A percentile compares a stretch with the other conserved stretches of the same genome.
Conservation (phyloP, 2,888 invertebrate genomes). For the Zygothrica quintamaculata region DNA sequence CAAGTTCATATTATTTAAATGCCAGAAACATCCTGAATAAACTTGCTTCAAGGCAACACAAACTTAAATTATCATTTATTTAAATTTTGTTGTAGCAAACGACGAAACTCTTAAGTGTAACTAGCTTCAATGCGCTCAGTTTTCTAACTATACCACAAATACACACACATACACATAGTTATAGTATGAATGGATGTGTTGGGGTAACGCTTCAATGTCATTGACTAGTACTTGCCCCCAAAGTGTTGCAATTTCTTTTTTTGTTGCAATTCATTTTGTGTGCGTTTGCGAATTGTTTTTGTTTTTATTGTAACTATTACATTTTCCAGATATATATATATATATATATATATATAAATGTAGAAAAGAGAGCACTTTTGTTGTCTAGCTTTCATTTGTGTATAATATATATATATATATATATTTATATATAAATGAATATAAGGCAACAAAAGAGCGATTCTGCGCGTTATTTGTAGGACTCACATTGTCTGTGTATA, state of each 20-base stretch:
- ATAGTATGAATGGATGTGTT: too few relatives aligned
- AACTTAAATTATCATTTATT: conserved; percentile 64
- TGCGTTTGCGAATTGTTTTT: conserved; percentile 21
- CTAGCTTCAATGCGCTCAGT: conserved; percentile 44
- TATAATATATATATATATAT: conserved; percentile 35
- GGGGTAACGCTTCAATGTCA: conserved; percentile 66
- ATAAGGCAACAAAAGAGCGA: conserved; percentile 62
- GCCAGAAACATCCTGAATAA: conserved; percentile 33
- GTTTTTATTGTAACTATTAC: conserved; percentile 29
- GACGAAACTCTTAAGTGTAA: conserved; percentile 39
- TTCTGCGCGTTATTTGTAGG: conserved; percentile 63
- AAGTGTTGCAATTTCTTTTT: conserved; percentile 62
- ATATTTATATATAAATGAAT: conserved; percentile 21
- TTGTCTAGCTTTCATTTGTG: conserved; percentile 62
- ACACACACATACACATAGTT: background rate
- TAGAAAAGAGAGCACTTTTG: conserved; percentile 47
- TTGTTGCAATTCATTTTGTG: conserved; percentile 52
- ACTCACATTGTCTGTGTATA: conserved; percentile 28
- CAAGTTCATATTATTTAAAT: conserved; percentile 42
- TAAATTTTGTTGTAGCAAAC: conserved; percentile 53
- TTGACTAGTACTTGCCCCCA: conserved; percentile 73
- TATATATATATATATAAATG: conserved; percentile 3
- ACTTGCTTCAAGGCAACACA: conserved; percentile 22
- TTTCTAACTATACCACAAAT: background rate
- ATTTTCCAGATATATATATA: conserved; percentile 21